Evolutionary conservation across 92 coral and sea anemone genomes (phyloP).

Genomic region (Isaurus tuberculatus): DNA sequence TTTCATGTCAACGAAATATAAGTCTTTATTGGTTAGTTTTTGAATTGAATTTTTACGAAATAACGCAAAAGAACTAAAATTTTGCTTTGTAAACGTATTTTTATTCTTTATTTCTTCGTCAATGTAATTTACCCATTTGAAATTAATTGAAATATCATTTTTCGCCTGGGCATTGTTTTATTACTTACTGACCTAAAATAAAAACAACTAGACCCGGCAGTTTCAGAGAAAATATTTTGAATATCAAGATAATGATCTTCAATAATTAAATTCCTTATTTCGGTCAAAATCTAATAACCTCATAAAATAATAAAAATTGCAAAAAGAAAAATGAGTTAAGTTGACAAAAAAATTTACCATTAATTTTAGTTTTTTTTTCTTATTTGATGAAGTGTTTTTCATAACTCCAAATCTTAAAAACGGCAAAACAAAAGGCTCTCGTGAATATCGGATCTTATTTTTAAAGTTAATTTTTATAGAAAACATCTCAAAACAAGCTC

Average conservation of each 20-base stretch:
- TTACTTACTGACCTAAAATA: background rate
- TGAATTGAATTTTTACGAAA: too few species aligned
- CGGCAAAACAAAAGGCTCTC: background rate
- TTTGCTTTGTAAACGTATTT: too few species aligned
- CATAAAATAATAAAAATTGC: background rate
- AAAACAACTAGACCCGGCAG: background rate
- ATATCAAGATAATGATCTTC: background rate
- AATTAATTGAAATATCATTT: background rate
- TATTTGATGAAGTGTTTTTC: too few species aligned
- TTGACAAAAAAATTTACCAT: background rate
- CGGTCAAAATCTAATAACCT: background rate
- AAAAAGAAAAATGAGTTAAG: background rate
- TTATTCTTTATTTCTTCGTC: too few species aligned
- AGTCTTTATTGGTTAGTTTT: too few species aligned
- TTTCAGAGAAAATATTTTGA: slow-evolving; percentile 16
- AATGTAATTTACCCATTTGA: too few species aligned
- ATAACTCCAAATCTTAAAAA: background rate
- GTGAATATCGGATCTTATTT: background rate
- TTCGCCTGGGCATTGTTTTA: background rate
- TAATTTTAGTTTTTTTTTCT: background rate
- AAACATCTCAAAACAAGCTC: background rate
- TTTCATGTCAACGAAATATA: too few species aligned
- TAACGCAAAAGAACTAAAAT: too few species aligned
- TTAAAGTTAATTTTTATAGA: too few species aligned
- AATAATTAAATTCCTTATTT: slow-evolving; percentile 16